These are phyloP conservation scores for Procambarus clarkii DNA, from an alignment of 1,140 invertebrate genomes.

Conservation along the genomic window DNA sequence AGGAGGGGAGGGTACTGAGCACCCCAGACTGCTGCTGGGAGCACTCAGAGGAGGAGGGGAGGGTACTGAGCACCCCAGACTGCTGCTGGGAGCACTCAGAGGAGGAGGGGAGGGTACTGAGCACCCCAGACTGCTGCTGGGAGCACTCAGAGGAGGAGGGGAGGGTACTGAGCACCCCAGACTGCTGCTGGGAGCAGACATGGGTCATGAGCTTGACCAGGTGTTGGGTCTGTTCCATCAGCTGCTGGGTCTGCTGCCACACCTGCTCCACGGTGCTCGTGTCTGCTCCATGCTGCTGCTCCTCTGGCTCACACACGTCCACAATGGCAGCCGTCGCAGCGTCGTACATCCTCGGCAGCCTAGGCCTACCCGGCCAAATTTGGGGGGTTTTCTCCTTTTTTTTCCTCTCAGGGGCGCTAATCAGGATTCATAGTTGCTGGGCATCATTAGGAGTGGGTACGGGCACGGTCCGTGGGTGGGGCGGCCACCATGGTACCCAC, in stretches of 20 bases:
- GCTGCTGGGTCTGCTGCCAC: slow-evolving; percentile 49
- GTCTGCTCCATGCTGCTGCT: neutral
- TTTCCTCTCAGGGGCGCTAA: neutral
- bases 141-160: too few relatives aligned
- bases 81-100: too few relatives aligned
- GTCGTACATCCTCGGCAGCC: slow-evolving; percentile 23
- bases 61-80: too few relatives aligned
- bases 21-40: too few relatives aligned
- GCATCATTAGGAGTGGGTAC: neutral
- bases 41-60: too few relatives aligned
- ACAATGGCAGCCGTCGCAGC: slow-evolving; percentile 17
- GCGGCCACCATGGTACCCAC: too few relatives aligned
- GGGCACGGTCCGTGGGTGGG: slow-evolving; percentile 25
- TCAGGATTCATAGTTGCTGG: slow-evolving; percentile 48
- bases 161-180: too few relatives aligned
- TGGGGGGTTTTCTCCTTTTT: too few relatives aligned
- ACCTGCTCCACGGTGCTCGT: slow-evolving; percentile 47
- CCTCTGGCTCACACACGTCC: neutral
- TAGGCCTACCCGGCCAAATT: neutral
- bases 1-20: too few relatives aligned
- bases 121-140: too few relatives aligned
- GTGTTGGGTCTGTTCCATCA: slow-evolving; percentile 46
- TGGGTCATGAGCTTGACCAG: slow-evolving; percentile 50
- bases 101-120: too few relatives aligned
- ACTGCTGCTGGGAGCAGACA: neutral